These are phyloP conservation scores for Mesocentrotus franciscanus DNA, from an alignment of 53 echinoderm and acorn worm species.

Conservation along the genomic window DNA sequence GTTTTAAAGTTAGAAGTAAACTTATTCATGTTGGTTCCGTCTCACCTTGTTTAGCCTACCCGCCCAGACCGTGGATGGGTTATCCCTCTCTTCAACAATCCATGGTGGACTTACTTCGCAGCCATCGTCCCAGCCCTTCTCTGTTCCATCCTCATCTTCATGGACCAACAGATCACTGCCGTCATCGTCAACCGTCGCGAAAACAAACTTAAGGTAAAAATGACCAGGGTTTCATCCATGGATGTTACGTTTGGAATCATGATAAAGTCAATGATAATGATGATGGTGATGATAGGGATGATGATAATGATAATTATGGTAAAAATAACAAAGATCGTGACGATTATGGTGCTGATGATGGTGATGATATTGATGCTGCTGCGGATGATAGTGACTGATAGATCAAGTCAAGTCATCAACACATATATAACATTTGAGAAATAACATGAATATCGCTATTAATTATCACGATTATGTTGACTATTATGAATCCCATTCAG, in stretches of 20 bases:
- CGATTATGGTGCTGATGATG: not conserved
- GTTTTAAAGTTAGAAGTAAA: not conserved
- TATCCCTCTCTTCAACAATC: conserved; percentile 84
- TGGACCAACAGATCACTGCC: conserved; percentile 98
- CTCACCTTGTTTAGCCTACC: conserved; percentile 73
- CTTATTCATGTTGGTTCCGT: not conserved
- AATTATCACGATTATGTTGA: not conserved
- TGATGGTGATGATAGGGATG: not conserved
- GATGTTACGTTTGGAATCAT: not conserved
- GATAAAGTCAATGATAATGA: not conserved
- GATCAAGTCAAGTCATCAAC: too few relatives aligned
- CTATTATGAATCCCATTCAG: not conserved
- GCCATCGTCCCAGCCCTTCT: conserved; percentile 91
- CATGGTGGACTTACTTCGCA: conserved; percentile 97
- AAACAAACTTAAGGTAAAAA: conserved; percentile 91
- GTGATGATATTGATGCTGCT: not conserved
- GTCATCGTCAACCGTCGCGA: conserved; percentile 97
- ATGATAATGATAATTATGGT: not conserved
- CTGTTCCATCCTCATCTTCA: conserved; percentile 93
- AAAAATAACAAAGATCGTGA: too few relatives aligned
- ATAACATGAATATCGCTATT: not conserved
- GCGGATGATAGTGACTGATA: not conserved
- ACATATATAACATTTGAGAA: too few relatives aligned
- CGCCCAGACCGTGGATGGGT: conserved; percentile 87
- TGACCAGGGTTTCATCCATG: not conserved